Evolutionary conservation across 2,113 vertebrate species (phyloP).

Genomic region (Carettochelys insculpta): DNA sequence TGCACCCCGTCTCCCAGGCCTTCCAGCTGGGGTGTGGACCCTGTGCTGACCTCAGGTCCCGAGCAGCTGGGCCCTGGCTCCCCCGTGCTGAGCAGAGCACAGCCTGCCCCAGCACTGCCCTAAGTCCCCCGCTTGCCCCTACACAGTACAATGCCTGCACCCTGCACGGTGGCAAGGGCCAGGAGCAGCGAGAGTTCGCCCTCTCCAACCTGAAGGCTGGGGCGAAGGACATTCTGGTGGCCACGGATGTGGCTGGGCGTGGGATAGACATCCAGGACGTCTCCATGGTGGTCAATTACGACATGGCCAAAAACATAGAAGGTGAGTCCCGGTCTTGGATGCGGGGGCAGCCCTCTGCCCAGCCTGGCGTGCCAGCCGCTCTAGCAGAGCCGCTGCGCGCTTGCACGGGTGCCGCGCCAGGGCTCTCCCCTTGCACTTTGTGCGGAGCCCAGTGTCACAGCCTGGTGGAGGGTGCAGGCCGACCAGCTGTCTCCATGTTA

Average conservation of each 20-base stretch:
- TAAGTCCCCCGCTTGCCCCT: fast-evolving
- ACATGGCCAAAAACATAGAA: constrained; percentile 99
- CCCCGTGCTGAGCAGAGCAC: too few relatives aligned
- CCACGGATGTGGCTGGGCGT: constrained; percentile 95
- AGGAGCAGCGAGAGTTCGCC: constrained; percentile 97
- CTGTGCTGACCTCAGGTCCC: background rate
- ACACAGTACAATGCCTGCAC: constrained; percentile 97
- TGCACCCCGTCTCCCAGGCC: background rate
- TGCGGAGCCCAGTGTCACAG: too few relatives aligned
- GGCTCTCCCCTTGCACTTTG: too few relatives aligned
- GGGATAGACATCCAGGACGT: constrained; percentile 99
- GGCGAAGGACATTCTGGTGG: constrained; percentile 98
- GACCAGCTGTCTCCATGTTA: too few relatives aligned
- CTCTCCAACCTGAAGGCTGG: constrained; percentile 97
- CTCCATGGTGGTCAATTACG: constrained; percentile 98
- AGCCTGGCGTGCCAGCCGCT: too few relatives aligned
- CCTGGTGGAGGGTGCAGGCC: too few relatives aligned
- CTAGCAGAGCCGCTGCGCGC: background rate
- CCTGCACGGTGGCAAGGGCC: constrained; percentile 96
- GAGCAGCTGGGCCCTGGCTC: background rate
- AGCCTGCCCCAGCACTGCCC: background rate
- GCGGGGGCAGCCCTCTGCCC: too few relatives aligned
- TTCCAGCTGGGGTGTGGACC: too few relatives aligned
- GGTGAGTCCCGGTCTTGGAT: constrained; percentile 75
- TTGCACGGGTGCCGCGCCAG: background rate